Evolutionary conservation across 2,797 vertebrate genomes (phyloP), one percentile per base, ranked within the genome.

Genomic region (Microctenopoma steveboyesi): DNA sequence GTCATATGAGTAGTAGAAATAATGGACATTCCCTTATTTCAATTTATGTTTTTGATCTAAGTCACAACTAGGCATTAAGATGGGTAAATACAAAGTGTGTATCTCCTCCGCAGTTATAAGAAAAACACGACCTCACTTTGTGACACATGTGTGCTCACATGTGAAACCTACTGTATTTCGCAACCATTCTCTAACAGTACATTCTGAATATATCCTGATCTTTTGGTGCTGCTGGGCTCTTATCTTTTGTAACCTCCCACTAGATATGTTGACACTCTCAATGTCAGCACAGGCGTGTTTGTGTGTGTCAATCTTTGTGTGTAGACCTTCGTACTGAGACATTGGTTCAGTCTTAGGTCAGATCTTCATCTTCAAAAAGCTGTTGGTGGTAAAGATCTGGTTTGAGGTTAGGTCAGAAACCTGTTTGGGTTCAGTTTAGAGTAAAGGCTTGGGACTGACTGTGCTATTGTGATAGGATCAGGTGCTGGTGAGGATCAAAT

Each of bases 191-290:
- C 37, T 13, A 25, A 35, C 16, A 68, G 25, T 51, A 39, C 54
- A 50, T 58, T 25, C 43, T 69, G 54, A 53, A 74, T 61, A 61
- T 48, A 49, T 48, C 22, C 33, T 51, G 22, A 61, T 45, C 46
- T 50, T 22, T 22, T 54, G 10, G 48, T 55, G 30, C 60, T 62
- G 18, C 47, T 72, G 10, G 55, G 5, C 43, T 67, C 63, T 72
- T 81, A 67, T 83, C 68, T 79, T 58, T 46, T 67, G 33, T 60
- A 49, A 59, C 69, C 50, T 72, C 52, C 50, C 74, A 71, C 48
- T 74, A 53, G 37, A 74, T 55, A 74, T 87, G 69, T 80, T 87
- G 74, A 73, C 72, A 22, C 42, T 64, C 15, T 64, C 15, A 72
- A 40, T 28, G 9, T 67, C 49, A 66, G 58, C 30, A 72, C 30